These are phyloP conservation scores for Dendroctonus valens DNA, from an alignment of 1,140 invertebrate genomes.

Conservation along the genomic window DNA sequence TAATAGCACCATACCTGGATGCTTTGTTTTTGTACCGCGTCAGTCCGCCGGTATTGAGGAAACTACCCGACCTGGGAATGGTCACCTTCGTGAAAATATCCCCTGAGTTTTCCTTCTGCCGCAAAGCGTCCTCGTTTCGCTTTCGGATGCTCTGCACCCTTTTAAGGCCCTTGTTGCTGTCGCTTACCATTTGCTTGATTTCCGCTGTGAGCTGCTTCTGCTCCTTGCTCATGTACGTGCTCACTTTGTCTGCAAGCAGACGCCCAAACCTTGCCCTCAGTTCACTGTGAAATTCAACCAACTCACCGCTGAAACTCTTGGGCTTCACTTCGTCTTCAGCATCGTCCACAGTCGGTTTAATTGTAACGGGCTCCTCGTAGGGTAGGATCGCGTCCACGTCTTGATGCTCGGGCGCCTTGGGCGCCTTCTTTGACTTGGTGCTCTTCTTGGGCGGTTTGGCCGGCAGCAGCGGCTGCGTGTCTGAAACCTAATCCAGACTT, in stretches of 20 bases:
- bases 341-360: neutral
- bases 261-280: too few species aligned
- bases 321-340: conserved; percentile 47
- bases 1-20: conserved; percentile 53
- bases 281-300: too few species aligned
- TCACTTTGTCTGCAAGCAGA: conserved; percentile 44
- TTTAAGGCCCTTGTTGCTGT: conserved; percentile 51
- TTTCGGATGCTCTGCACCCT: conserved; percentile 53
- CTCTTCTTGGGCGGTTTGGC: conserved; percentile 42
- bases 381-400: conserved; percentile 50
- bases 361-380: conserved; percentile 54
- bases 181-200: conserved; percentile 48
- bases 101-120: conserved; percentile 56
- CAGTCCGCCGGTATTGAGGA: conserved; percentile 72
- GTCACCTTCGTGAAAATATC: conserved; percentile 82
- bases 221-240: conserved; percentile 54
- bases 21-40: conserved; percentile 66
- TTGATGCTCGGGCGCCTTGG: conserved; percentile 48
- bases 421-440: conserved; percentile 43
- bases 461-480: conserved; percentile 39
- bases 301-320: conserved; percentile 45
- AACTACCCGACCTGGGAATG: conserved; percentile 77
- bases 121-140: conserved; percentile 44
- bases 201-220: conserved; percentile 48
- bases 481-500: conserved; percentile 36